Evolutionary conservation across 2,797 vertebrate genomes (phyloP).

Genomic region (Myotis planiceps): DNA sequence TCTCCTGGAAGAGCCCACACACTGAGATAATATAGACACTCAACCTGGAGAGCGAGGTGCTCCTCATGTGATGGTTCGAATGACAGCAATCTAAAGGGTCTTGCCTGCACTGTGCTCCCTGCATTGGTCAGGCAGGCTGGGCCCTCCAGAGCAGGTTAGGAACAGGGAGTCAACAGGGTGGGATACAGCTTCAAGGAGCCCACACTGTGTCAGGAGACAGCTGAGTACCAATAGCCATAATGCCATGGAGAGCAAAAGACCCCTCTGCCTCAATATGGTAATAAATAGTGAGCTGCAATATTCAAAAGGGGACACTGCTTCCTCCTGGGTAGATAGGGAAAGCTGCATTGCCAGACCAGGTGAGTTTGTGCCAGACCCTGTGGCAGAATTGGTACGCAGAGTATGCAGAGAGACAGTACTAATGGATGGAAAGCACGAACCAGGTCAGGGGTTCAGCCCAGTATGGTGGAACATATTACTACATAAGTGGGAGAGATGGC

Average conservation of each 20-base stretch:
- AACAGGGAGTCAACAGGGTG: not conserved
- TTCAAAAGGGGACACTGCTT: not conserved
- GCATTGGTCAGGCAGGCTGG: rapidly evolving
- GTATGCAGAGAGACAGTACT: not conserved
- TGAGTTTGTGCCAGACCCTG: not conserved
- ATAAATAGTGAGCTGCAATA: not conserved
- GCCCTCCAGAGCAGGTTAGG: not conserved
- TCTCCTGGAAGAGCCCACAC: not conserved
- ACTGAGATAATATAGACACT: not conserved
- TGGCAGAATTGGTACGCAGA: not conserved
- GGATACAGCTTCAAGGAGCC: not conserved
- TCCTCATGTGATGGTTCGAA: not conserved
- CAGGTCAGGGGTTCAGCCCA: not conserved
- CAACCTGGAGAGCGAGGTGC: rapidly evolving
- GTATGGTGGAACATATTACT: not conserved
- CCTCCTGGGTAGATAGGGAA: not conserved
- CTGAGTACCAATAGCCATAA: not conserved
- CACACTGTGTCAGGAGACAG: not conserved
- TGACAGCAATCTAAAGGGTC: not conserved
- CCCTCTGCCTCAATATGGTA: not conserved
- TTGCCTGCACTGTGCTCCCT: not conserved
- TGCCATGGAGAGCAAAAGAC: not conserved
- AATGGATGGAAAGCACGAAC: not conserved
- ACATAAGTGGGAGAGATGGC: not conserved
- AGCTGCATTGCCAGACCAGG: not conserved